Evolutionary conservation across 2,797 vertebrate genomes (phyloP).

Genomic region (Protonibea diacanthus): DNA sequence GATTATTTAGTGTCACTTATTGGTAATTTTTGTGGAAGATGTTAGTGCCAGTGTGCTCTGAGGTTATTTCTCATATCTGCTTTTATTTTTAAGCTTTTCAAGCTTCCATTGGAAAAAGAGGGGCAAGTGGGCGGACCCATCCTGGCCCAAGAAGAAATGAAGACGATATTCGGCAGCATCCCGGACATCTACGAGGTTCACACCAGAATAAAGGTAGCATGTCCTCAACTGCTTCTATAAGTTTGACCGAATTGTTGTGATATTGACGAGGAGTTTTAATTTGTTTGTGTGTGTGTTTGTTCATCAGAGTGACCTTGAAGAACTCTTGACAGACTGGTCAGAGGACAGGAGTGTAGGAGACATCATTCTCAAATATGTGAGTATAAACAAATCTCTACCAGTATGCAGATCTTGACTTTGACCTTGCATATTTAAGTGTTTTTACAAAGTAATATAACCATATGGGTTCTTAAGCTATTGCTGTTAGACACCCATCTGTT

Average conservation of each 20-base stretch:
- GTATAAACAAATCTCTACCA: constrained; percentile 56
- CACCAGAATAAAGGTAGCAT: constrained; percentile 93
- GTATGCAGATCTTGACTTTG: not conserved
- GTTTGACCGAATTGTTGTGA: not conserved
- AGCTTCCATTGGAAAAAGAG: constrained; percentile 94
- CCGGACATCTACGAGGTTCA: constrained; percentile 98
- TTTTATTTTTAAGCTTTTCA: constrained; percentile 89
- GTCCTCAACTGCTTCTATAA: not conserved
- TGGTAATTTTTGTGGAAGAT: not conserved
- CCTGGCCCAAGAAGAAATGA: constrained; percentile 96
- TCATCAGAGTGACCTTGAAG: constrained; percentile 92
- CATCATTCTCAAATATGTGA: constrained; percentile 97
- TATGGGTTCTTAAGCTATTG: not conserved
- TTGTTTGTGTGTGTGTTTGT: constrained; percentile 46
- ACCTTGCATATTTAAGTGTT: not conserved
- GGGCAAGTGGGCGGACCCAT: constrained; percentile 97
- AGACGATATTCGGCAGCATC: constrained; percentile 98
- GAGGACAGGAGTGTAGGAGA: constrained; percentile 95
- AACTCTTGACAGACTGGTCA: constrained; percentile 94
- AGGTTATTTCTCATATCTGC: not conserved
- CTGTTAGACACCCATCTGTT: not conserved
- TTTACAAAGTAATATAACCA: not conserved
- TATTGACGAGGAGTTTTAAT: not conserved
- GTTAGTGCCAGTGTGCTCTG: not conserved
- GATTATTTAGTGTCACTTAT: not conserved